Evolutionary conservation across 2,888 invertebrate species (phyloP).

Genomic region (Ophion ellenae): DNA sequence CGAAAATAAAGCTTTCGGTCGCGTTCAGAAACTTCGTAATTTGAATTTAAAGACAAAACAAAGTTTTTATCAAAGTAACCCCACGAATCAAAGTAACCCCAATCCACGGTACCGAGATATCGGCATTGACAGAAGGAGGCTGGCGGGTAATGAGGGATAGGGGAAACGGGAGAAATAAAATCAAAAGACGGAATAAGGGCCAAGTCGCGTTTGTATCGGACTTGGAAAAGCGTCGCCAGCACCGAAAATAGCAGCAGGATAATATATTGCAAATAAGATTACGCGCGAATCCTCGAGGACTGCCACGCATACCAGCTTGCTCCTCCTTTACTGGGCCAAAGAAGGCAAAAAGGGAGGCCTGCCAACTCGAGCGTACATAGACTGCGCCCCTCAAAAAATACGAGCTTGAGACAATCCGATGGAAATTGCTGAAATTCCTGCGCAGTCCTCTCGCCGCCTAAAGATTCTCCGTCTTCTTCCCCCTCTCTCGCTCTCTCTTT

Average conservation of each 20-base stretch:
- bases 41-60: no score
- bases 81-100: no score
- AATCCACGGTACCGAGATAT: not conserved
- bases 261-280: constrained; percentile 82
- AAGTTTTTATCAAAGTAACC: no score
- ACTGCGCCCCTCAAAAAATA: constrained; percentile 71
- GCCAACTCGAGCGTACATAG: constrained; percentile 35
- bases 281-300: constrained; percentile 71
- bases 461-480: not conserved
- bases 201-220: constrained; percentile 44
- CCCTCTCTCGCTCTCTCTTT: constrained; percentile 50
- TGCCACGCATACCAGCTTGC: constrained; percentile 50
- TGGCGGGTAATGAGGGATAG: not conserved
- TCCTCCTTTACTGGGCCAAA: constrained; percentile 33
- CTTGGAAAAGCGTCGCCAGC: constrained; percentile 50
- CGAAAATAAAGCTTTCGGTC: no score
- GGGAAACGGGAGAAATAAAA: constrained; percentile 21
- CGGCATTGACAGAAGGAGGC: not conserved
- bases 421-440: constrained; percentile 81
- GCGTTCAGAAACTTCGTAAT: no score
- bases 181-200: constrained; percentile 54
- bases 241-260: constrained; percentile 65
- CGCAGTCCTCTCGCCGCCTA: constrained; percentile 66
- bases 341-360: constrained; percentile 29
- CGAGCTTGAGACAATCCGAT: constrained; percentile 78